These are phyloP conservation scores for Pangasianodon gigas DNA, from an alignment of 2,113 vertebrate species.

Conservation along the genomic window DNA sequence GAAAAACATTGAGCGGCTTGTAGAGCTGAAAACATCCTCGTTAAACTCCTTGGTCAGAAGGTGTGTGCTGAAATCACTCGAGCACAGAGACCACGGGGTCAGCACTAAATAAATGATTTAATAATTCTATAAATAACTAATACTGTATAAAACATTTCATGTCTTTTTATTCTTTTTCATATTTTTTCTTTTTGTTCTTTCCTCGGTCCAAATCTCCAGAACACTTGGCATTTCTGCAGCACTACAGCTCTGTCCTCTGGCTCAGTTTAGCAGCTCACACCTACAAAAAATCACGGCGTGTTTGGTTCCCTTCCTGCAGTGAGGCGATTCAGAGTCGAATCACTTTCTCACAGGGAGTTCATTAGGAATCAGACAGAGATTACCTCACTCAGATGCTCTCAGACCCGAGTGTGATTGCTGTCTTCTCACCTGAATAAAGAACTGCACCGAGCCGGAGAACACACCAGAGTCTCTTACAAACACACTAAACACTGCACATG, in stretches of 20 bases:
- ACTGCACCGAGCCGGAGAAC: background rate
- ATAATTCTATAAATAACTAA: too few species aligned
- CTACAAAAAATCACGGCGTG: background rate
- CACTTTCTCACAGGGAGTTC: background rate
- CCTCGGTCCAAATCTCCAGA: background rate
- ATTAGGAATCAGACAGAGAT: background rate
- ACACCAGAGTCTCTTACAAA: background rate
- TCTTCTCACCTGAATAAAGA: too few species aligned
- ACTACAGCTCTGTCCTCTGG: background rate
- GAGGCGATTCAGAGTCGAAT: background rate
- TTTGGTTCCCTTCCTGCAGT: background rate
- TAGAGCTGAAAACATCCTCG: background rate
- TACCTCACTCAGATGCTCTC: too few species aligned
- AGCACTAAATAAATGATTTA: too few species aligned
- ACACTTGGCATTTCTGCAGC: background rate
- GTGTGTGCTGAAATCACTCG: too few species aligned
- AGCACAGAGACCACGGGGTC: too few species aligned
- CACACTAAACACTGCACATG: background rate
- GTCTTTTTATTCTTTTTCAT: too few species aligned
- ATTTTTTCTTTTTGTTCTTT: too few species aligned
- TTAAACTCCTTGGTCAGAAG: background rate
- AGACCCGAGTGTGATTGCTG: too few species aligned
- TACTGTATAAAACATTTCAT: too few species aligned
- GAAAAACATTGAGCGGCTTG: background rate
- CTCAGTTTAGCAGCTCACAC: background rate